These are phyloP conservation scores for Desoria tigrina DNA, from an alignment of 2,888 invertebrate species.

Conservation along the genomic window DNA sequence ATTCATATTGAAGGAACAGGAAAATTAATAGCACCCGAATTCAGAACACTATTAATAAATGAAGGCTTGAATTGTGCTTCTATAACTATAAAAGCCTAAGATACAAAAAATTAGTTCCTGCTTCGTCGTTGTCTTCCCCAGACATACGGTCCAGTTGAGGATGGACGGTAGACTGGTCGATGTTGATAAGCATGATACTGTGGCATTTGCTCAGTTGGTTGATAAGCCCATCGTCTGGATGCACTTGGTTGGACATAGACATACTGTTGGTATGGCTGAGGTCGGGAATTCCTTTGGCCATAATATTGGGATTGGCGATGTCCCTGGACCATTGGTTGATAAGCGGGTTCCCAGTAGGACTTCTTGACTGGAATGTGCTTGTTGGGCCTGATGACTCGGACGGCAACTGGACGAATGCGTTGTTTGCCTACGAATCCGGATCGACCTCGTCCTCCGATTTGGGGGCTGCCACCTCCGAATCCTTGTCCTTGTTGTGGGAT, in stretches of 20 bases:
- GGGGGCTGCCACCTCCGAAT: slow-evolving; percentile 7
- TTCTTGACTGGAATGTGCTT: not conserved
- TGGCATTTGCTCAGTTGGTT: not conserved
- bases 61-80: no score
- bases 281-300: not conserved
- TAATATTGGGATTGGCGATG: not conserved
- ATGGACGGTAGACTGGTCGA: no score
- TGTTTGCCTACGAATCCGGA: not conserved
- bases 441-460: not conserved
- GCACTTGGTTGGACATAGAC: not conserved
- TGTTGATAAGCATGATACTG: no score
- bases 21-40: no score
- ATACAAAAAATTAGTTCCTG: no score
- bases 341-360: not conserved
- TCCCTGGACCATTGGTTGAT: not conserved
- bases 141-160: no score
- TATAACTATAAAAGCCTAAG: no score
- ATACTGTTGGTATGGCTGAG: not conserved
- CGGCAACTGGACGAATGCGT: not conserved
- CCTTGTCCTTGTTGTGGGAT: not conserved
- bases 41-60: no score
- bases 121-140: no score
- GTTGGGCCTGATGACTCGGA: not conserved
- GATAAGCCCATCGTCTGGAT: not conserved
- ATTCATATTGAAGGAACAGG: no score